Percentiles rank a stretch among this genome's conserved stretches.
Conservation (phyloP, 23 tunicate species). For the Ciona savignyi region DNA sequence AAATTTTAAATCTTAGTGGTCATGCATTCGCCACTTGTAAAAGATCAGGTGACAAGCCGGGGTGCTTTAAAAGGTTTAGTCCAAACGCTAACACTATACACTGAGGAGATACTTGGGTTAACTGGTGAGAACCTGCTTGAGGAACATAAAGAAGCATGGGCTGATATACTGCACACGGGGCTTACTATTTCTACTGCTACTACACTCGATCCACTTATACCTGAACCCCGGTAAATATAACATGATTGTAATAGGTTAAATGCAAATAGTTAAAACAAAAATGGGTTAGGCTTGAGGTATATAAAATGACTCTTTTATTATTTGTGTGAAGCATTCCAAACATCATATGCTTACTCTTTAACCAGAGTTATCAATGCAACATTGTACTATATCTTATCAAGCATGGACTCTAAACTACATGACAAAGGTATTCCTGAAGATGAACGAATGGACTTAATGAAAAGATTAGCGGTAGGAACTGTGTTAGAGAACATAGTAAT, state of each 20-base stretch:
- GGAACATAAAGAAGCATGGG: slow-evolving; percentile 88
- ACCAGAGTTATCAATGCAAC: slow-evolving; percentile 74
- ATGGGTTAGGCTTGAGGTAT: not conserved
- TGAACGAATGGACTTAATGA: slow-evolving; percentile 55
- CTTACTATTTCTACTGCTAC: slow-evolving; percentile 42
- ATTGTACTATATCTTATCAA: slow-evolving; percentile 67
- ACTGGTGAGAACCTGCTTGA: slow-evolving; percentile 28
- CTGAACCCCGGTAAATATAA: slow-evolving; percentile 62
- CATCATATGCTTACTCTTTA: no score
- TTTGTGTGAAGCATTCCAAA: no score
- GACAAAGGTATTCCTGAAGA: slow-evolving; percentile 56
- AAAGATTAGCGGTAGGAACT: slow-evolving; percentile 49
- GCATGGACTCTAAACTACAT: slow-evolving; percentile 80
- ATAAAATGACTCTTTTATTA: not conserved
- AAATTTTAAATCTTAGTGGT: slow-evolving; percentile 21
- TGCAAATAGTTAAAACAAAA: not conserved
- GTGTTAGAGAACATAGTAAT: not conserved
- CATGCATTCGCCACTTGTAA: slow-evolving; percentile 37
- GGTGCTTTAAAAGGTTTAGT: not conserved
- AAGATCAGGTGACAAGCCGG: not conserved
- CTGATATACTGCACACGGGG: slow-evolving; percentile 90
- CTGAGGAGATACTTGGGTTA: slow-evolving; percentile 20
- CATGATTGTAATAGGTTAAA: not conserved
- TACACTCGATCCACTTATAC: slow-evolving; percentile 58
- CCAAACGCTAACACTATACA: slow-evolving; percentile 7